Percentiles rank a stretch among this genome's conserved stretches.
phyloP scores from a whole-genome alignment of 2,888 invertebrate species.

The Sympetrum striolatum region DNA sequence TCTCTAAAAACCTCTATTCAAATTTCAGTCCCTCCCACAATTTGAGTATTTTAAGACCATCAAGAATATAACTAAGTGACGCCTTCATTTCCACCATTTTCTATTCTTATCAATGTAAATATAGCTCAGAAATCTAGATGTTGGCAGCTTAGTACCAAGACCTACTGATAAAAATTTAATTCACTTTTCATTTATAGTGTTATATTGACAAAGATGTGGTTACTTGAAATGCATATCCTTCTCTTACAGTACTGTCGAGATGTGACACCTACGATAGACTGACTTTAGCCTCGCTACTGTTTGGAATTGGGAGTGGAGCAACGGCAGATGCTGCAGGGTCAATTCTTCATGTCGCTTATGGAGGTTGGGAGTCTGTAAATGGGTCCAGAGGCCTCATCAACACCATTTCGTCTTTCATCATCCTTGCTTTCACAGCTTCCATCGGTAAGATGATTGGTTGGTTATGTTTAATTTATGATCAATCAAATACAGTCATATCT shows the following conservation, averaged over 20 bases:
- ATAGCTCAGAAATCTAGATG: neutral
- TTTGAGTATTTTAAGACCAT: too few relatives aligned
- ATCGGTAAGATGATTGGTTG: neutral
- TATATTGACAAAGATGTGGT: neutral
- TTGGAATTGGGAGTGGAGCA: constrained; percentile 5
- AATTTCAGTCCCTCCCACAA: too few relatives aligned
- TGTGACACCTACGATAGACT: neutral
- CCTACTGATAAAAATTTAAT: neutral
- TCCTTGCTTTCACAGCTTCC: neutral
- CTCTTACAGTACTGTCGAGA: neutral
- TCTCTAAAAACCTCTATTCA: too few relatives aligned
- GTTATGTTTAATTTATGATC: too few relatives aligned
- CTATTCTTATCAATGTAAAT: too few relatives aligned
- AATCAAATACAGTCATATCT: too few relatives aligned
- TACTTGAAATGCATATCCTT: neutral
- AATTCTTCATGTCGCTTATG: neutral
- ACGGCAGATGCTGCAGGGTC: neutral
- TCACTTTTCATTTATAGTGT: neutral
- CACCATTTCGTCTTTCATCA: constrained; percentile 1
- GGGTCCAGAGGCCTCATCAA: constrained; percentile 12
- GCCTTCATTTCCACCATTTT: too few relatives aligned
- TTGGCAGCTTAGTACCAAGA: neutral
- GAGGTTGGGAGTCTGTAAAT: neutral
- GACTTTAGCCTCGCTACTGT: neutral
- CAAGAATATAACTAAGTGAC: too few relatives aligned